Conservation (phyloP, 23 tunicate species). For the Botrylloides violaceus region DNA sequence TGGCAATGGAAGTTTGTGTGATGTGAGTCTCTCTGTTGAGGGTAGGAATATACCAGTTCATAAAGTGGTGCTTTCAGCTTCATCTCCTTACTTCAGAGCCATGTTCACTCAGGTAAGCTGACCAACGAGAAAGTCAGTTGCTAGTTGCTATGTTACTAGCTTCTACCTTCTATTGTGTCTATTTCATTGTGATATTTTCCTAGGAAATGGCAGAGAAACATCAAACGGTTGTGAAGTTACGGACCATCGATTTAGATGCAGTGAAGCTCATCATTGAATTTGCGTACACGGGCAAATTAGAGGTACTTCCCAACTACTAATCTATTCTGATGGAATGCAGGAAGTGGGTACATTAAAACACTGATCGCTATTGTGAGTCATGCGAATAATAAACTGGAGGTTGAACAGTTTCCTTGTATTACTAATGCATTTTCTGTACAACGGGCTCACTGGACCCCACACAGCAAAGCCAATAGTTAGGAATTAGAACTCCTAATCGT, state of each 20-base stretch:
- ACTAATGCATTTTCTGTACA: too few species aligned
- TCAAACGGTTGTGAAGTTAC: constrained; percentile 10
- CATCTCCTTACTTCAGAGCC: constrained; percentile 20
- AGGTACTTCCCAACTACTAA: too few species aligned
- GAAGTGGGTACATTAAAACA: too few species aligned
- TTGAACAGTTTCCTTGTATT: too few species aligned
- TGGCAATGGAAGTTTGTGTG: constrained; percentile 9
- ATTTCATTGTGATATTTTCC: background rate
- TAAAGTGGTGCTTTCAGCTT: constrained; percentile 27
- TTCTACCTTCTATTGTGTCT: too few species aligned
- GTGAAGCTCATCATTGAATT: constrained; percentile 19
- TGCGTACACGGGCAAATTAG: constrained; percentile 22
- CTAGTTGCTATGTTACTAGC: background rate
- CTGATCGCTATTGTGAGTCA: too few species aligned
- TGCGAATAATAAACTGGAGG: too few species aligned
- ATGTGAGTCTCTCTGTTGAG: constrained; percentile 8
- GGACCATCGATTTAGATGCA: constrained; percentile 15
- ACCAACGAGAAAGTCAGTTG: background rate
- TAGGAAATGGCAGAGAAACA: constrained; percentile 25
- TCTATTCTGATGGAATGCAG: background rate
- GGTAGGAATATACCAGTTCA: constrained; percentile 13
- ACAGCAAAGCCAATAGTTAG: too few species aligned
- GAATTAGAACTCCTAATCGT: too few species aligned
- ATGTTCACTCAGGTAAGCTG: constrained; percentile 28
- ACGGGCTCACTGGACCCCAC: too few species aligned